Percentiles rank a stretch among this genome's conserved stretches.
These are phyloP conservation scores for Lytechinus pictus DNA, from an alignment of 35 echinoderm and acorn worm genomes.

Conservation along the genomic window DNA sequence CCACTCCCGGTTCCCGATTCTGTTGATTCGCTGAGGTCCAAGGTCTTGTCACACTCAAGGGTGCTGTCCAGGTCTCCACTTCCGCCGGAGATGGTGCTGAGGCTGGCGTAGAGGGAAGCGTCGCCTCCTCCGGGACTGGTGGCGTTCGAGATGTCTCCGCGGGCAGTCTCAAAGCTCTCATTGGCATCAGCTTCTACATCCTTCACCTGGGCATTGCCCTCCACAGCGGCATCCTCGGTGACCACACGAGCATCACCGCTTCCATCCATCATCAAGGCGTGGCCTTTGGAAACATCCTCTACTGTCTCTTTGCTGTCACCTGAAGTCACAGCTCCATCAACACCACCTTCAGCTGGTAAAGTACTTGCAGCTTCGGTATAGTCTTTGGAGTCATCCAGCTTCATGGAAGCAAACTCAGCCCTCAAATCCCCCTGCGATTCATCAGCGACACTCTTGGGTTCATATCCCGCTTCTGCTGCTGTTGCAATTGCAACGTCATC, in stretches of 20 bases:
- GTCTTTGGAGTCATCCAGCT: not conserved
- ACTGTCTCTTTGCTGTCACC: not conserved
- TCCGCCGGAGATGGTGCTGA: not conserved
- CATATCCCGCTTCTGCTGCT: not conserved
- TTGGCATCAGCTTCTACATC: not conserved
- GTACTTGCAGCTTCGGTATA: not conserved
- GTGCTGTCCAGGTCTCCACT: constrained; percentile 19
- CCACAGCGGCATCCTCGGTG: not conserved
- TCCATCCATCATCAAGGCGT: not conserved
- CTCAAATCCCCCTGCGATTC: not conserved
- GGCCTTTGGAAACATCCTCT: not conserved
- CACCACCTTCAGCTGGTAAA: not conserved
- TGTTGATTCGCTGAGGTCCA: not conserved
- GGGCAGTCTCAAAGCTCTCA: constrained; percentile 27
- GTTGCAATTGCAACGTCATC: not conserved
- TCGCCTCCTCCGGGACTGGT: not conserved
- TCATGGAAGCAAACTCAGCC: not conserved
- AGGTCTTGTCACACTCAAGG: not conserved
- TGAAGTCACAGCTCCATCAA: not conserved
- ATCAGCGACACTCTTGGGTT: not conserved
- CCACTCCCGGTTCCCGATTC: not conserved
- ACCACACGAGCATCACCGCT: not conserved
- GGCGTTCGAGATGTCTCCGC: not conserved
- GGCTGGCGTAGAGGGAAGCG: not conserved
- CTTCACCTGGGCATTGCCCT: not conserved